Evolutionary conservation across 2,888 invertebrate species (phyloP).

Genomic region (Nephrotoma guestfalica): DNA sequence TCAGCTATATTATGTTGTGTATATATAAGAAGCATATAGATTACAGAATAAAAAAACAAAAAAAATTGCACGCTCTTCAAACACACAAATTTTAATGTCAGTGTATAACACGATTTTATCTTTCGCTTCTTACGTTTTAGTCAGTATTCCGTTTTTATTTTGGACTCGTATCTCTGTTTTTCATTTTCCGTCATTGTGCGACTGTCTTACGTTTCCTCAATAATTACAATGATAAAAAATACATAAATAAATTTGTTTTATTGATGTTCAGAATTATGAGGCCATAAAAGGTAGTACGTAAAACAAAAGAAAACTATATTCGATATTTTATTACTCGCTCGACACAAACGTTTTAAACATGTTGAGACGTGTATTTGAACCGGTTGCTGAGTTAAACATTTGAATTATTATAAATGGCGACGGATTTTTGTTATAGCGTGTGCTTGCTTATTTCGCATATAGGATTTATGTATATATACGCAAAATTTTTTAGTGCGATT

Average conservation of each 20-base stretch:
- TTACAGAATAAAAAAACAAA: neutral
- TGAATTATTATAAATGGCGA: neutral
- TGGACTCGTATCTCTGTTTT: neutral
- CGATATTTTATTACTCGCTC: neutral
- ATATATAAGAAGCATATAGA: neutral
- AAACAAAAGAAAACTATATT: neutral
- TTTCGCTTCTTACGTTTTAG: neutral
- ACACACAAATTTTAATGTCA: neutral
- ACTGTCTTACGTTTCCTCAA: neutral
- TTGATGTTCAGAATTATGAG: neutral
- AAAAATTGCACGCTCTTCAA: neutral
- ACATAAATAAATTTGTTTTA: neutral
- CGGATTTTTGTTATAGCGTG: neutral
- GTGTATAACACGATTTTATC: neutral
- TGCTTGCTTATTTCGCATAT: neutral
- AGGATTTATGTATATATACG: neutral
- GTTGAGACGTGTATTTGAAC: neutral
- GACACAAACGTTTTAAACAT: neutral
- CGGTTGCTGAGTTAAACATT: neutral
- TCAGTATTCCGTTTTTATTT: neutral
- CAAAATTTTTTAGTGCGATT: neutral
- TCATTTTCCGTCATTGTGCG: neutral
- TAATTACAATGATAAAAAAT: neutral
- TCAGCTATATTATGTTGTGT: neutral
- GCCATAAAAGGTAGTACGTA: neutral